Evolutionary conservation across 2,888 invertebrate species (phyloP).

Genomic region (Dryobota labecula): DNA sequence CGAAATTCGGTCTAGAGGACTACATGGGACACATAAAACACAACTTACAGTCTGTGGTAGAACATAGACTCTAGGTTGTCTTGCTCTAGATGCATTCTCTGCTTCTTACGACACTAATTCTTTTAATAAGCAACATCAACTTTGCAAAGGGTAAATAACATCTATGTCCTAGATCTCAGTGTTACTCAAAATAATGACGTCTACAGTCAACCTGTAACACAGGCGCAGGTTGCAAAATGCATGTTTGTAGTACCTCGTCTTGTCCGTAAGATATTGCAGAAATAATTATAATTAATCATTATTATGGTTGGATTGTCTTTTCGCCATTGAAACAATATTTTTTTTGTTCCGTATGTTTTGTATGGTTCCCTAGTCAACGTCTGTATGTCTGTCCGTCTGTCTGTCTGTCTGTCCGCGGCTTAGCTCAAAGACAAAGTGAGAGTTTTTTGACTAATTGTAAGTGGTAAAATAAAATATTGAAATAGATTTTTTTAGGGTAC

Average conservation of each 20-base stretch:
- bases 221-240: constrained; percentile 36
- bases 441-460: too few species aligned
- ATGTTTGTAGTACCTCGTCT: constrained; percentile 8
- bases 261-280: constrained; percentile 40
- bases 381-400: too few species aligned
- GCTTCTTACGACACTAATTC: background rate
- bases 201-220: background rate
- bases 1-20: too few species aligned
- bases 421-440: too few species aligned
- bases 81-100: background rate
- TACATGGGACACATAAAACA: too few species aligned
- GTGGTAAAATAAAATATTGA: too few species aligned
- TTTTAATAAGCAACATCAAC: background rate
- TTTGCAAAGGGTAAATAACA: background rate
- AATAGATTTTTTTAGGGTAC: too few species aligned
- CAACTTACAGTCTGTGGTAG: too few species aligned
- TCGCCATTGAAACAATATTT: constrained; percentile 24
- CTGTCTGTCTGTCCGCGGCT: too few species aligned
- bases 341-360: background rate
- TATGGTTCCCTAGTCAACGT: too few species aligned
- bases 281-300: constrained; percentile 36
- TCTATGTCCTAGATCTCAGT: constrained; percentile 37
- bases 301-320: constrained; percentile 12
- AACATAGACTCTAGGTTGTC: too few species aligned
- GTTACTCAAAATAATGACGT: constrained; percentile 19